Evolutionary conservation across 2,797 vertebrate species (phyloP).

Genomic region (Crocodylus rhombifer): DNA sequence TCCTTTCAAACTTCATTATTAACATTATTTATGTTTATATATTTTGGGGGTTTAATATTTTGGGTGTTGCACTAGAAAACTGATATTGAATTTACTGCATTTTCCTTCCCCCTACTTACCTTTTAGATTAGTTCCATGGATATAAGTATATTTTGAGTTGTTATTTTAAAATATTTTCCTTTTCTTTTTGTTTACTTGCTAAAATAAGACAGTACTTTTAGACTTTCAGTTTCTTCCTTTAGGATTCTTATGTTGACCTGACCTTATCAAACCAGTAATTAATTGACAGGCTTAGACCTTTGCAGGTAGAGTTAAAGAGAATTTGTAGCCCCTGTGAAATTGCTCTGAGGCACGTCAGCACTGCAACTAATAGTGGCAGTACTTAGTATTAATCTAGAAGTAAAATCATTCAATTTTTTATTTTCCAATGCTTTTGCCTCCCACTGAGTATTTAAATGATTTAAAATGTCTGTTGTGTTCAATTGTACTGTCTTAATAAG

Average conservation of each 20-base stretch:
- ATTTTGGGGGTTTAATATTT: neutral
- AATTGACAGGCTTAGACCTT: conserved; percentile 47
- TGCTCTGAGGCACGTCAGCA: conserved; percentile 60
- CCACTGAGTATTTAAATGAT: conserved; percentile 72
- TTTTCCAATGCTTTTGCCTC: conserved; percentile 67
- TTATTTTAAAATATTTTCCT: conserved; percentile 1
- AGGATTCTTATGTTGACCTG: conserved; percentile 37
- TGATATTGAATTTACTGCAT: accelerated
- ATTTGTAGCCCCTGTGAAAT: conserved; percentile 55
- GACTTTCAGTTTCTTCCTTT: neutral
- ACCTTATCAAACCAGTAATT: conserved; percentile 47
- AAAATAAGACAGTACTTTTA: conserved; percentile 17
- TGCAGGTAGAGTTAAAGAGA: conserved; percentile 49
- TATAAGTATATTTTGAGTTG: neutral
- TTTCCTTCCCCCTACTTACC: accelerated
- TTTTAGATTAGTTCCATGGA: neutral
- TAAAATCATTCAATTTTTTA: conserved; percentile 74
- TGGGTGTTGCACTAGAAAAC: neutral
- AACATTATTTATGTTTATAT: neutral
- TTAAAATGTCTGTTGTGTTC: conserved; percentile 74
- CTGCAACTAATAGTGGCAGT: conserved; percentile 54
- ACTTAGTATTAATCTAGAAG: conserved; percentile 75
- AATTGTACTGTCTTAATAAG: conserved; percentile 83
- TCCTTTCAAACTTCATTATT: neutral
- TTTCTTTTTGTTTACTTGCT: neutral